A percentile compares a stretch with the other conserved stretches of the same genome.
Conservation (phyloP, 1,140 invertebrate species). For the Drosophila setifemur region DNA sequence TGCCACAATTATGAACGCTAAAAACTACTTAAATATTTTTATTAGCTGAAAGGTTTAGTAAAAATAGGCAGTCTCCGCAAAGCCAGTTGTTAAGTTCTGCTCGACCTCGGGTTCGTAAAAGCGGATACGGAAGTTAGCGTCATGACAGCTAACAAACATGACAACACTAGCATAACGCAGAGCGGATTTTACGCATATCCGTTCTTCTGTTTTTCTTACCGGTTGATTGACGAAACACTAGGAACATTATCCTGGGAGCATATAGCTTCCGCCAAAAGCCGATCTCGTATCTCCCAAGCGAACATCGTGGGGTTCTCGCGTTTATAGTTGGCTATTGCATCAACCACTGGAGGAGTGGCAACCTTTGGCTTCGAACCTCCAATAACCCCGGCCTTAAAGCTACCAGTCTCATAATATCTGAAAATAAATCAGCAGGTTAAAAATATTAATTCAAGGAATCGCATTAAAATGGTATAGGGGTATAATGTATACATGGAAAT, state of each 20-base stretch:
- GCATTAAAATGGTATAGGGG: no score
- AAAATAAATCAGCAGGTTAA: not conserved
- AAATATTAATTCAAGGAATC: not conserved
- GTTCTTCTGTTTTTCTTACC: slow-evolving; percentile 86
- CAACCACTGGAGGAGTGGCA: slow-evolving; percentile 98
- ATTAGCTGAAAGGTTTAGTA: slow-evolving; percentile 47
- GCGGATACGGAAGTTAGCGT: slow-evolving; percentile 54
- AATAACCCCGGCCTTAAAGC: slow-evolving; percentile 99
- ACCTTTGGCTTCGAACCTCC: slow-evolving; percentile 99
- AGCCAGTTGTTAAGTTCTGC: slow-evolving; percentile 2
- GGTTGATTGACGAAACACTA: slow-evolving; percentile 99
- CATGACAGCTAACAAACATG: slow-evolving; percentile 68
- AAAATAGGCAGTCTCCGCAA: slow-evolving; percentile 1
- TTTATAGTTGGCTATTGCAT: slow-evolving; percentile 99
- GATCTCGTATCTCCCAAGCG: slow-evolving; percentile 99
- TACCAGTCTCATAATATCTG: slow-evolving; percentile 99
- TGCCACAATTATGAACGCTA: slow-evolving; percentile 79
- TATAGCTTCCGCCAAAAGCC: slow-evolving; percentile 97
- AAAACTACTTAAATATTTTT: slow-evolving; percentile 81
- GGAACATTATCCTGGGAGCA: slow-evolving; percentile 99
- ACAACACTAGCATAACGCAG: slow-evolving; percentile 9
- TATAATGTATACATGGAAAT: no score
- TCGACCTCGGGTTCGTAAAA: no score
- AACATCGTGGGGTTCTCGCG: slow-evolving; percentile 99
- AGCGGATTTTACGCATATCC: slow-evolving; percentile 39